Percentiles rank a stretch among this genome's conserved stretches.
These are phyloP conservation scores for Omphaloscelis lunosa DNA, from an alignment of 2,888 invertebrate species.

Conservation along the genomic window DNA sequence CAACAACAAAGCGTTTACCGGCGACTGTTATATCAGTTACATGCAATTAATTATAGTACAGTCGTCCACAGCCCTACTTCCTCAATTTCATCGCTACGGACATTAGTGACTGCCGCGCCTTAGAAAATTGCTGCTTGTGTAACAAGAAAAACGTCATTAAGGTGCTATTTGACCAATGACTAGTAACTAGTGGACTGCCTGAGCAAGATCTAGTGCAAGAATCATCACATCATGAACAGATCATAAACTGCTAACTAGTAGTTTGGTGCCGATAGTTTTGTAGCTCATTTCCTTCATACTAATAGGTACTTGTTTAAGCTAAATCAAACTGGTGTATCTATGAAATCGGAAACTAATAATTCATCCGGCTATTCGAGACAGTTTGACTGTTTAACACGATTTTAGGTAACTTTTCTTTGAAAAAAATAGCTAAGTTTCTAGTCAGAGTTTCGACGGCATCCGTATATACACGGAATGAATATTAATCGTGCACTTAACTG, in stretches of 20 bases:
- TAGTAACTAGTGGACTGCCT: conserved; percentile 4
- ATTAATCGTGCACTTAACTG: conserved; percentile 35
- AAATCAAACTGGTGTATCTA: neutral
- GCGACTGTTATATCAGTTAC: conserved; percentile 59
- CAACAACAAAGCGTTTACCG: conserved; percentile 58
- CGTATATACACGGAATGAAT: conserved; percentile 31
- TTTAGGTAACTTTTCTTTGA: neutral
- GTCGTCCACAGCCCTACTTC: conserved; percentile 57
- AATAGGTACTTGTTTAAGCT: conserved; percentile 17
- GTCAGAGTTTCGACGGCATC: conserved; percentile 11
- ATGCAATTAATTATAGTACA: conserved; percentile 65
- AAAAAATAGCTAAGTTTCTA: conserved; percentile 1
- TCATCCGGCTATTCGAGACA: neutral
- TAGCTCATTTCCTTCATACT: conserved; percentile 34
- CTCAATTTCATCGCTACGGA: conserved; percentile 54
- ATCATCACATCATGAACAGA: conserved; percentile 48
- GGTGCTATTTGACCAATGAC: conserved; percentile 29
- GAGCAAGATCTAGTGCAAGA: conserved; percentile 34
- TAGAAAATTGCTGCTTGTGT: conserved; percentile 40
- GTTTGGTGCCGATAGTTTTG: conserved; percentile 29
- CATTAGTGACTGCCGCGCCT: conserved; percentile 59
- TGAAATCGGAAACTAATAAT: conserved; percentile 37
- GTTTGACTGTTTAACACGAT: neutral
- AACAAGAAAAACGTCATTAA: conserved; percentile 57
- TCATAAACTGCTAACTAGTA: conserved; percentile 20